Percentiles rank a stretch among this genome's conserved stretches.
phyloP scores from a whole-genome alignment of 64 coral and sea anemone genomes.

The Trachythela sp. region DNA sequence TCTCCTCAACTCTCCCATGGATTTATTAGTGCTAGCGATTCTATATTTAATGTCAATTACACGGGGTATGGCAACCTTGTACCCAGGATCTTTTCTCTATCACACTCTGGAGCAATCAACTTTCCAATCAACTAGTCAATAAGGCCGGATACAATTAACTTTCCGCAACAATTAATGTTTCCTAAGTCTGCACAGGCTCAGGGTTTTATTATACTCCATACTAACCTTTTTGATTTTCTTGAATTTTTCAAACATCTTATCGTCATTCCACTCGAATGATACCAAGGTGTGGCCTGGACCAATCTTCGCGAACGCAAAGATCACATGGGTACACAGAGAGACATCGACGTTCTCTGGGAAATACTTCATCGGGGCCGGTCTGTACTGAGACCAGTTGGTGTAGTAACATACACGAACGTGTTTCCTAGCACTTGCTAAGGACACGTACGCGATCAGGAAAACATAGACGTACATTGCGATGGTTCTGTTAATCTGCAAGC shows the following conservation, averaged over 20 bases:
- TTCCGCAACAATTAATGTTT: no score
- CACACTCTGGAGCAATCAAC: no score
- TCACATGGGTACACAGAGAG: constrained; percentile 35
- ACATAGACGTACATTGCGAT: constrained; percentile 15
- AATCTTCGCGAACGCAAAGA: constrained; percentile 43
- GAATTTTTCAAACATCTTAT: background rate
- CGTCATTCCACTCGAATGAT: background rate
- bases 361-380: constrained; percentile 33
- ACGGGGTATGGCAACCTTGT: no score
- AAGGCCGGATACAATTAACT: no score
- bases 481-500: no score
- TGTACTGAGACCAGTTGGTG: constrained; percentile 58
- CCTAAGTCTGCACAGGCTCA: no score
- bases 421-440: constrained; percentile 10
- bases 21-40: no score
- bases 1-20: no score
- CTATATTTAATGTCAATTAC: no score
- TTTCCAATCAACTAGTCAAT: no score
- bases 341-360: constrained; percentile 34
- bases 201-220: no score
- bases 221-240: background rate
- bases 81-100: no score
- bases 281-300: constrained; percentile 20
- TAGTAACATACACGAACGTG: constrained; percentile 51
- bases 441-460: background rate